Evolutionary conservation across 2,113 vertebrate genomes (phyloP).

Genomic region (Heterocephalus glaber): DNA sequence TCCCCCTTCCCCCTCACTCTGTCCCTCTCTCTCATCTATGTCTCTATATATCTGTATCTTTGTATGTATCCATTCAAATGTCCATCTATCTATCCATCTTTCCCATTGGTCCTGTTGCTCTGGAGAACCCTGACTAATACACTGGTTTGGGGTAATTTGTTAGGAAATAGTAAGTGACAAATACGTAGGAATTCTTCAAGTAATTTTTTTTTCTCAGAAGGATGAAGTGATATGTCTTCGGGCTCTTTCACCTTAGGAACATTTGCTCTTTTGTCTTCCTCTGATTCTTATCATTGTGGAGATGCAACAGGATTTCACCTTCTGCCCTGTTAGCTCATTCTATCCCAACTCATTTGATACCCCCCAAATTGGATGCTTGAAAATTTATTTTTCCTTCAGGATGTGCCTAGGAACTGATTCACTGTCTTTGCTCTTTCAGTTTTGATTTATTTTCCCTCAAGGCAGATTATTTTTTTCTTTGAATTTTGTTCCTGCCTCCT

Average conservation of each 20-base stretch:
- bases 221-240: background rate
- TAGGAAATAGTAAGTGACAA: background rate
- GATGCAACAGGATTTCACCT: background rate
- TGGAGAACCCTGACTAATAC: background rate
- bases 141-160: background rate
- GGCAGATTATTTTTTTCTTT: background rate
- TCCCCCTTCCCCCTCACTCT: no score
- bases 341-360: background rate
- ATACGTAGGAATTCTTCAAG: background rate
- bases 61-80: background rate
- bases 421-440: background rate
- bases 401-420: background rate
- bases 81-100: no score
- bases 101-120: background rate
- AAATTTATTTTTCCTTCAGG: background rate
- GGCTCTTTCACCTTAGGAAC: background rate
- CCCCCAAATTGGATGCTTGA: background rate
- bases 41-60: background rate
- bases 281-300: background rate
- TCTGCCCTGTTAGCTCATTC: background rate
- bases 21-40: background rate
- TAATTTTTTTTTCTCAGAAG: background rate
- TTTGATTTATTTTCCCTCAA: background rate
- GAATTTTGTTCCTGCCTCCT: background rate
- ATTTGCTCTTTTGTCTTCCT: background rate